Evolutionary conservation across 2,113 vertebrate species (phyloP), one percentile per base, ranked within the genome.

Genomic region (Scortum barcoo): DNA sequence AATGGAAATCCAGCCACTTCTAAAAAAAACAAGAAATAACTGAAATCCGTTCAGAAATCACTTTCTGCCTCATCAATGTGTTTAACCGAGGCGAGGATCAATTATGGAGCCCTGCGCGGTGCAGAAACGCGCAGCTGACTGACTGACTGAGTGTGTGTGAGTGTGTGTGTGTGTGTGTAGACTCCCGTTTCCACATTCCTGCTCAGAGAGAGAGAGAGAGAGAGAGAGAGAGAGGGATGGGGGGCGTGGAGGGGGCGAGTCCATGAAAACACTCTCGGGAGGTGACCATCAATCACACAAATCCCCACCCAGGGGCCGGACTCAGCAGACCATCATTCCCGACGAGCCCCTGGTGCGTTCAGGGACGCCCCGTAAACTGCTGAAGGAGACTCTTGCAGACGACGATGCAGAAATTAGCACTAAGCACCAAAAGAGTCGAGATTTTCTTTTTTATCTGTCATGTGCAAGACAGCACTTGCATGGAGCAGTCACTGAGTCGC

Each of bases 221-320:
- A 33, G 72, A 63, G 68, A 9, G 38, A 22, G 74, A 6, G 38
- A n/a, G 14, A 54, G 17, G 44, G 3, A 65, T 30, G 38, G 13
- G 38, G 22, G 62, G 72, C 2, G 17, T 8, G 48, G 13, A 69
- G 40, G 82, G 48, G 82, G 79, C 42, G 75, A 68, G 72, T 78
- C 78, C 79, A 63, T 69, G 86, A 81, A 81, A 88, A 65, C 81
- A 74, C 83, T 69, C 87, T 87, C 80, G 50, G 78, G 81, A 90
- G 91, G 85, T 86, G 86, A 72, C 89, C 85, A 67, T 91, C 92
- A 89, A 83, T 94, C 91, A 90, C 68, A 69, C 61, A 26, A 81
- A 86, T 89, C 92, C 82, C 93, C 93, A 89, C 91, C 94, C 91
- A 91, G 88, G 53, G 90, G 91, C 84, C 5, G 88, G 92, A 71